These are phyloP conservation scores for Aurelia aurita DNA, from an alignment of 30 jellyfish, hydroid and myxozoan genomes.

Conservation along the genomic window DNA sequence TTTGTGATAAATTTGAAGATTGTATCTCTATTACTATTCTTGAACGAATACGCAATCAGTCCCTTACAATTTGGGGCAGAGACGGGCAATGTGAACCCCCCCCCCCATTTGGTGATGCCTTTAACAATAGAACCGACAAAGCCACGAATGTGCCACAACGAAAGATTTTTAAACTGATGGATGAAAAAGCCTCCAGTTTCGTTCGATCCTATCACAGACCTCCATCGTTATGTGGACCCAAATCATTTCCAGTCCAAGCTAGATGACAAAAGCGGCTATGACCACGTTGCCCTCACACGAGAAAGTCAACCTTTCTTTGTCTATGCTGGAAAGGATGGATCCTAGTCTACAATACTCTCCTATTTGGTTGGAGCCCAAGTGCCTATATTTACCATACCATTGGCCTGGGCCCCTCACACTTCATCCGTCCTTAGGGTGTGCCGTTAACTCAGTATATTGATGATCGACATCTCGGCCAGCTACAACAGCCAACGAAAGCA, in stretches of 20 bases:
- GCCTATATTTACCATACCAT: too few relatives aligned
- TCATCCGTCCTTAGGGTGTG: background rate
- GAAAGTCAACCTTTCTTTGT: too few relatives aligned
- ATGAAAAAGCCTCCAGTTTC: background rate
- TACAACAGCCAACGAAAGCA: background rate
- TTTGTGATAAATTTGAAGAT: background rate
- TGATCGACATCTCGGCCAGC: slow-evolving; percentile 3
- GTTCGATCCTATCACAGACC: slow-evolving; percentile 10
- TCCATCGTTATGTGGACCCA: slow-evolving; percentile 5
- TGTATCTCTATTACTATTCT: background rate
- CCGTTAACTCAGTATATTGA: slow-evolving; percentile 6
- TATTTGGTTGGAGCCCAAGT: too few relatives aligned
- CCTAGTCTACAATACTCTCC: too few relatives aligned
- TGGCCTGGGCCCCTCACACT: slow-evolving; percentile 2
- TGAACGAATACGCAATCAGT: slow-evolving; percentile 7
- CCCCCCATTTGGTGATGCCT: slow-evolving; percentile 12
- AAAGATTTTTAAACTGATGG: background rate
- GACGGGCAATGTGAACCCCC: slow-evolving; percentile 21
- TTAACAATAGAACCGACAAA: slow-evolving; percentile 15
- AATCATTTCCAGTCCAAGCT: background rate
- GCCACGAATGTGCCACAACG: slow-evolving; percentile 32
- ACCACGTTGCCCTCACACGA: background rate
- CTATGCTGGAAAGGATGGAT: too few relatives aligned
- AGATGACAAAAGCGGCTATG: background rate
- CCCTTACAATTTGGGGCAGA: slow-evolving; percentile 5